A percentile compares a stretch with the other conserved stretches of the same genome.
phyloP scores from a whole-genome alignment of 2,113 vertebrate species.

The Pluvianellus socialis region DNA sequence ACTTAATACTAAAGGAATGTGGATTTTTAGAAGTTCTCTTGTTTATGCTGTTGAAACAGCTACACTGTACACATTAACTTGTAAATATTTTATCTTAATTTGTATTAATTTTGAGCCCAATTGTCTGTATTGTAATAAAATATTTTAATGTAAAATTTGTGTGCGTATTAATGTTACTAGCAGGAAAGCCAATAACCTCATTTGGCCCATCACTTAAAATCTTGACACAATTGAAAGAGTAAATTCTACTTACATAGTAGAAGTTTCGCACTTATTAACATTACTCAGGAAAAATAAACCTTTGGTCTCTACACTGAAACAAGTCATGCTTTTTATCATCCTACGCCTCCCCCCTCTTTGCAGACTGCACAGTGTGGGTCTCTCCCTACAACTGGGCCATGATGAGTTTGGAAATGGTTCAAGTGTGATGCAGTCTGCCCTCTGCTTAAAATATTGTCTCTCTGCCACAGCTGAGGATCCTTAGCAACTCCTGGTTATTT shows the following conservation, averaged over 20 bases:
- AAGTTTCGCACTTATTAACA: not conserved
- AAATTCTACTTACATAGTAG: no score
- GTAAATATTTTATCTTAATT: slow-evolving; percentile 78
- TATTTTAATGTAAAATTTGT: slow-evolving; percentile 73
- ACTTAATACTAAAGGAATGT: slow-evolving; percentile 23
- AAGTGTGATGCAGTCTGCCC: not conserved
- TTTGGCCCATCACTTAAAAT: not conserved
- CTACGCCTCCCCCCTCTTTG: not conserved
- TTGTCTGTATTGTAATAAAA: slow-evolving; percentile 79
- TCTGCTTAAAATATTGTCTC: not conserved
- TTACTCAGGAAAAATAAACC: not conserved
- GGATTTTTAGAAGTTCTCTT: slow-evolving; percentile 41
- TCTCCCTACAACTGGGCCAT: not conserved
- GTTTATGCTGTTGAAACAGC: slow-evolving; percentile 48
- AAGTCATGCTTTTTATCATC: not conserved
- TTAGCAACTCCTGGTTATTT: not conserved
- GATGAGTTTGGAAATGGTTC: not conserved
- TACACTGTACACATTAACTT: slow-evolving; percentile 67
- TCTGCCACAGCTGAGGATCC: not conserved
- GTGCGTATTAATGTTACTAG: not conserved
- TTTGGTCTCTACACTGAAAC: not conserved
- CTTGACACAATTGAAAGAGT: not conserved
- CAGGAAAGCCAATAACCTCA: not conserved
- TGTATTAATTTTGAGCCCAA: slow-evolving; percentile 74
- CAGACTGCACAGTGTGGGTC: not conserved